Base-by-base conservation (phyloP, 1,140 invertebrate species). In the Drosophila funebris region DNA sequence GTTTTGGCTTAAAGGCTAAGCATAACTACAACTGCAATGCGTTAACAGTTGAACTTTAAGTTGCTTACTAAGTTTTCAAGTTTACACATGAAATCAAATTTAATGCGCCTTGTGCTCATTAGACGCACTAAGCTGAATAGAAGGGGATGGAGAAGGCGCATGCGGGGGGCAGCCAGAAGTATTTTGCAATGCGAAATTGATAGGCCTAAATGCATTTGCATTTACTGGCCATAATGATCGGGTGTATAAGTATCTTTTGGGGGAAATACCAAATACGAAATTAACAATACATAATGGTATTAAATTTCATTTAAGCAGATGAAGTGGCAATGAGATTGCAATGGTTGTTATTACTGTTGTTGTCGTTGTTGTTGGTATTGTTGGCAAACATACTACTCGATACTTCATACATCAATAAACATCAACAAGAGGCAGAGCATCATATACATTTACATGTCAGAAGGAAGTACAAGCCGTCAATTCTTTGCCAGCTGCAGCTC, bases 381-480 rank as follows among this genome's bases (percentile, higher is more conserved):
- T 24, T 50, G 54, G 43, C 24, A 41, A 24, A 39, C 64, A 58
- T 58, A 22, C 37, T 24, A 27, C 18, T 24, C 18, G 8, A 31
- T 37, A 56, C 31, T 16, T 8, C 8, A 14, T 39, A 29, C 46
- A 53, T 69, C 57, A 69, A 53, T 69, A 69, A 69, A 62, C 66
- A 69, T 53, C 41, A 33, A n/a, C 29, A 52, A 29, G 18, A 24
- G 6, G 29, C 36, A 50, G 54, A 41, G 39, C 57, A 70, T 70
- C 64, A 61, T 76, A 81, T 81, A 73, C 78, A 81, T 76, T 57
- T 68, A 20, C 73, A 81, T 68, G 68, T 76, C 75, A 52, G 63
- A 61, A 63, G 70, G 33, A 50, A 56, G 43, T 48, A 62, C 37
- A 43, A 53, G 67, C 39, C 66, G 68, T 71, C 81, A 66, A 58